Percentiles rank a stretch among this genome's conserved stretches.
These are phyloP conservation scores for Cheilinus undulatus DNA, from an alignment of 2,113 vertebrate species.

Conservation along the genomic window DNA sequence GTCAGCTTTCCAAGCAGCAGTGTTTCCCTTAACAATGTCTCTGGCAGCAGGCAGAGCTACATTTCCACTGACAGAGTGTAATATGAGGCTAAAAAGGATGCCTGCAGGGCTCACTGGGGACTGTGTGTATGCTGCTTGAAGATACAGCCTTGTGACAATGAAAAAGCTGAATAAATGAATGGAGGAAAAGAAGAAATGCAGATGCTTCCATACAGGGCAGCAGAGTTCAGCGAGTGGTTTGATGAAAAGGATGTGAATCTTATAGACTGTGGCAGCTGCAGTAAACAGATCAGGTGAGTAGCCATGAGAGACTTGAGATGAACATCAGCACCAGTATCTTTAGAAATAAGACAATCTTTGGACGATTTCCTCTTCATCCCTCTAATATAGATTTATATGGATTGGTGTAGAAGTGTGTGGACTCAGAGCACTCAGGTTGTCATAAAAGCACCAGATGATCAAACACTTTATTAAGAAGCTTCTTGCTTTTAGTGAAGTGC, in stretches of 20 bases:
- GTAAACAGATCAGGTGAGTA: not conserved
- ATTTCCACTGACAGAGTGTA: slow-evolving; percentile 19
- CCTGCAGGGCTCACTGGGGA: slow-evolving; percentile 48
- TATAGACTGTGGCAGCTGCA: no score
- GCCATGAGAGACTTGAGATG: not conserved
- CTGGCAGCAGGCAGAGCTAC: slow-evolving; percentile 31
- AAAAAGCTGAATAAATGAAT: slow-evolving; percentile 4
- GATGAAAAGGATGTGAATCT: slow-evolving; percentile 8
- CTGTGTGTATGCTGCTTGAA: slow-evolving; percentile 20
- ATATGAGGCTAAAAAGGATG: slow-evolving; percentile 29
- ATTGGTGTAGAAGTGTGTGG: no score
- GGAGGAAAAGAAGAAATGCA: not conserved
- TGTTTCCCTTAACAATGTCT: slow-evolving; percentile 23
- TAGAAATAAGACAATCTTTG: no score
- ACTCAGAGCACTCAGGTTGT: not conserved
- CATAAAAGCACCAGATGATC: not conserved
- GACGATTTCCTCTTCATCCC: not conserved
- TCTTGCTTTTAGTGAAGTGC: not conserved
- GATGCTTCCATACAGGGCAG: not conserved
- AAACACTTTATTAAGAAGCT: not conserved
- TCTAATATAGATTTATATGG: no score
- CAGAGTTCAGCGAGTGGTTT: not conserved
- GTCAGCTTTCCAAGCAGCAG: slow-evolving; percentile 37
- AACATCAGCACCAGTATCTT: not conserved
- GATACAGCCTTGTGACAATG: slow-evolving; percentile 15